Conservation (phyloP, 1,140 invertebrate species). For the Drosophila miranda region DNA sequence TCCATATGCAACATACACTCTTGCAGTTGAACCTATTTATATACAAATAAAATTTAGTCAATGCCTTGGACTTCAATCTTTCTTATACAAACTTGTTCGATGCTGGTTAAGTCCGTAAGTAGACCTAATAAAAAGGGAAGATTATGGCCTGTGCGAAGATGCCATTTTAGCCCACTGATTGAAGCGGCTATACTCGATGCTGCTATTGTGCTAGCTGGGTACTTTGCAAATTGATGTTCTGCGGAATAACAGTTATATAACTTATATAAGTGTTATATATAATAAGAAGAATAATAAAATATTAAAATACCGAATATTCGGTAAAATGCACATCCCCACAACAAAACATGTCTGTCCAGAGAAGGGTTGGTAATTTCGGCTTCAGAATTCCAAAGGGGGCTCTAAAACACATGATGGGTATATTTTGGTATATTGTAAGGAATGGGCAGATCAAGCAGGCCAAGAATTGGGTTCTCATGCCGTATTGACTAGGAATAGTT, state of each 20-base stretch:
- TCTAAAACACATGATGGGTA: too few relatives aligned
- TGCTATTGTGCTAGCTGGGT: slow-evolving; percentile 93
- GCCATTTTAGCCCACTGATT: slow-evolving; percentile 89
- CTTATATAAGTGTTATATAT: too few relatives aligned
- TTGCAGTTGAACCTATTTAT: slow-evolving; percentile 85
- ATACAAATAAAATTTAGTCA: not conserved
- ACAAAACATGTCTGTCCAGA: too few relatives aligned
- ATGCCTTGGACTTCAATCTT: not conserved
- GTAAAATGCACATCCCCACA: not conserved
- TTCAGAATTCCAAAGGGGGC: too few relatives aligned
- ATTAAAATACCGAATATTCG: not conserved
- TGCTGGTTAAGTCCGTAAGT: slow-evolving; percentile 74
- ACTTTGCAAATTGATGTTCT: slow-evolving; percentile 79
- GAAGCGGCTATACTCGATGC: slow-evolving; percentile 92
- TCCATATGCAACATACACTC: slow-evolving; percentile 87
- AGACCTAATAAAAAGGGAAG: slow-evolving; percentile 61
- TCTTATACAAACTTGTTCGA: slow-evolving; percentile 66
- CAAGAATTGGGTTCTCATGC: too few relatives aligned
- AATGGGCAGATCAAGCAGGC: too few relatives aligned
- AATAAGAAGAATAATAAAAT: too few relatives aligned
- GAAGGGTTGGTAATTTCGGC: too few relatives aligned
- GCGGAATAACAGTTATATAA: too few relatives aligned
- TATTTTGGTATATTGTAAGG: too few relatives aligned
- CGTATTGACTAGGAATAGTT: too few relatives aligned
- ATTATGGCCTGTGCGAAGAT: slow-evolving; percentile 83